phyloP scores from a whole-genome alignment of 1,140 invertebrate genomes.

The Lordiphosa collinella region DNA sequence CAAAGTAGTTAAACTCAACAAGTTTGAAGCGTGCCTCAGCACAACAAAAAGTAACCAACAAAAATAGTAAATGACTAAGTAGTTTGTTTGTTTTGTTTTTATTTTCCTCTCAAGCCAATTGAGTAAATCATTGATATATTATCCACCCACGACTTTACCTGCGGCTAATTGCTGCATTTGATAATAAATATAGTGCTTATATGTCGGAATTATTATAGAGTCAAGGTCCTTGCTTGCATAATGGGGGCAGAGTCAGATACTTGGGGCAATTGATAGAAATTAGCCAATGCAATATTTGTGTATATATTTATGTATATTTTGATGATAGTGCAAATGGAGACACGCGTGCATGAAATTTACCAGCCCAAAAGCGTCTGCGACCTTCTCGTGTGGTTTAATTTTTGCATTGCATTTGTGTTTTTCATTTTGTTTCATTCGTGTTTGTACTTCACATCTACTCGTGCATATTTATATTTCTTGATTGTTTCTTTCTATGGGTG shows the following conservation, averaged over 20 bases:
- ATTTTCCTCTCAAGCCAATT: not conserved
- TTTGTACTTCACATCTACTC: conserved; percentile 4
- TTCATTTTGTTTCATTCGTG: conserved; percentile 8
- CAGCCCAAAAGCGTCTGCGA: conserved; percentile 18
- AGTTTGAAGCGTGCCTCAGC: conserved; percentile 14
- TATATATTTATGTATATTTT: conserved; percentile 9
- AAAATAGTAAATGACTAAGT: not conserved
- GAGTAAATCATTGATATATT: not conserved
- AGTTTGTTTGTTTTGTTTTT: not conserved
- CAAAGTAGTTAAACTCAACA: conserved; percentile 1
- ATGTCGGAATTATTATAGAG: conserved; percentile 24
- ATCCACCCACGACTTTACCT: not conserved
- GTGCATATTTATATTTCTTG: conserved; percentile 4
- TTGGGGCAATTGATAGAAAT: conserved; percentile 61
- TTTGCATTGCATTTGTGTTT: not conserved
- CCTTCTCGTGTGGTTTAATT: not conserved
- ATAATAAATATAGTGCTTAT: conserved; percentile 9
- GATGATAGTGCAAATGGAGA: conserved; percentile 21
- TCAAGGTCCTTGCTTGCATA: conserved; percentile 39
- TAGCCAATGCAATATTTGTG: conserved; percentile 20
- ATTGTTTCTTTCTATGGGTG: conserved; percentile 29
- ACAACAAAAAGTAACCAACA: conserved; percentile 6
- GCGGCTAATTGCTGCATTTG: conserved; percentile 1
- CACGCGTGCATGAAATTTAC: conserved; percentile 51
- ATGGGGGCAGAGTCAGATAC: not conserved